phyloP scores from a whole-genome alignment of 2,888 invertebrate genomes.

The Volucella bombylans region DNA sequence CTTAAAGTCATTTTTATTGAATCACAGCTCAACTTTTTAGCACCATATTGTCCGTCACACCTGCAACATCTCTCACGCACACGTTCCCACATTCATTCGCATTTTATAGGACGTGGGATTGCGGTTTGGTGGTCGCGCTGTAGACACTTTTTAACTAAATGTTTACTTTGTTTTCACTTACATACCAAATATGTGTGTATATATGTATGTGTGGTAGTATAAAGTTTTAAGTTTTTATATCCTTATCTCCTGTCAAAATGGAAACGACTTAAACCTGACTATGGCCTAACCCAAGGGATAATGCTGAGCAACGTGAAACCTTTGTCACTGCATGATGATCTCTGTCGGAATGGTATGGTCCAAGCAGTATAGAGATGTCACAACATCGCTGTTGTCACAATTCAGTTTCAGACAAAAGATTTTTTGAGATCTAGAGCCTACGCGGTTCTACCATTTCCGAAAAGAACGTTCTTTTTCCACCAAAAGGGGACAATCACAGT shows the following conservation, averaged over 20 bases:
- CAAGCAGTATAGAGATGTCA: constrained; percentile 27
- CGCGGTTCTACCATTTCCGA: constrained; percentile 27
- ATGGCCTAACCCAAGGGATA: not conserved
- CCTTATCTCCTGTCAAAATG: not conserved
- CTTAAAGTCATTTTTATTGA: constrained; percentile 68
- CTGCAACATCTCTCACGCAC: constrained; percentile 47
- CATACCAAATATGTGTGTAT: not conserved
- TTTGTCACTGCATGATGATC: not conserved
- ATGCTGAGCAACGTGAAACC: no score
- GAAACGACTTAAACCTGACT: constrained; percentile 34
- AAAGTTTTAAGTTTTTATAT: constrained; percentile 62
- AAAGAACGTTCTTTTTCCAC: constrained; percentile 30
- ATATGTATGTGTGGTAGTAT: constrained; percentile 1
- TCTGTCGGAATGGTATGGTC: not conserved
- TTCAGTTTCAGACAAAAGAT: constrained; percentile 11
- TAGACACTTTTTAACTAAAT: constrained; percentile 66
- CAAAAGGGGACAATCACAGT: constrained; percentile 3
- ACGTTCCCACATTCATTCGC: constrained; percentile 39
- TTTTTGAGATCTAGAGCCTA: constrained; percentile 34
- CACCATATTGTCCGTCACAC: constrained; percentile 59
- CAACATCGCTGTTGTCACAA: constrained; percentile 31
- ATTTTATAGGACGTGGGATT: constrained; percentile 67
- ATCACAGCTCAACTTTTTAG: constrained; percentile 70
- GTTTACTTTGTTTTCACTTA: constrained; percentile 31
- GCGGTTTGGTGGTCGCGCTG: constrained; percentile 67